A percentile compares a stretch with the other conserved stretches of the same genome.
phyloP scores from a whole-genome alignment of 2,797 vertebrate species.

The Brachyalestes nurse region DNA sequence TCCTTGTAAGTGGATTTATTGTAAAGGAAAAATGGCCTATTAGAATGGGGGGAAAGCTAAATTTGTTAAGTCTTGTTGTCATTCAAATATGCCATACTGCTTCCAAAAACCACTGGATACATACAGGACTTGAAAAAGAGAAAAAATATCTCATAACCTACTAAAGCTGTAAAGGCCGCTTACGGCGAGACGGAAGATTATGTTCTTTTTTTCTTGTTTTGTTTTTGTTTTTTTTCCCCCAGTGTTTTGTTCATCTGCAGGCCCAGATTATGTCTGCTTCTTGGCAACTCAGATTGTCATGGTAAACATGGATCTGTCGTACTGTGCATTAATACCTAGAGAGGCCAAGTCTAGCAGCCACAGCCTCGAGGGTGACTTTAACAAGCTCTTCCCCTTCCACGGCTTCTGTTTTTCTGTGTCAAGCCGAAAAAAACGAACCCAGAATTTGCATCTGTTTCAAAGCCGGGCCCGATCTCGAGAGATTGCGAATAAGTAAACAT shows the following conservation, averaged over 20 bases:
- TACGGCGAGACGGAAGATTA: conserved; percentile 7
- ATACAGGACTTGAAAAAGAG: not conserved
- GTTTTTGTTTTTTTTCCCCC: conserved; percentile 11
- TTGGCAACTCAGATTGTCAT: conserved; percentile 18
- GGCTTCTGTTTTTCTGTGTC: conserved; percentile 61
- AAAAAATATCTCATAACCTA: not conserved
- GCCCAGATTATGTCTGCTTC: conserved; percentile 1
- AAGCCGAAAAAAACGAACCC: conserved; percentile 55
- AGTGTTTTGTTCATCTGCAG: conserved; percentile 26
- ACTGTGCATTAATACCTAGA: conserved; percentile 20
- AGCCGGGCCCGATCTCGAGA: conserved; percentile 30
- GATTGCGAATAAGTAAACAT: conserved; percentile 17
- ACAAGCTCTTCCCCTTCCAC: conserved; percentile 71
- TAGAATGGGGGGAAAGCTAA: not conserved
- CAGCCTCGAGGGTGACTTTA: conserved; percentile 67
- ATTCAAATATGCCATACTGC: not conserved
- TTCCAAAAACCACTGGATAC: not conserved
- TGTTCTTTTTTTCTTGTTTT: not conserved
- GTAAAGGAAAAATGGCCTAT: conserved; percentile 50
- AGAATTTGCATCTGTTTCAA: conserved; percentile 66
- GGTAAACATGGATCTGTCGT: conserved; percentile 5
- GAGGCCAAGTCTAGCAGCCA: not conserved
- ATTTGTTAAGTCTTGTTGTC: not conserved
- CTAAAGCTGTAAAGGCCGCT: not conserved
- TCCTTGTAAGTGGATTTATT: conserved; percentile 75